Percentiles rank a stretch among this genome's conserved stretches.
Conservation (phyloP, 2,113 vertebrate genomes). For the Centropus bengalensis region DNA sequence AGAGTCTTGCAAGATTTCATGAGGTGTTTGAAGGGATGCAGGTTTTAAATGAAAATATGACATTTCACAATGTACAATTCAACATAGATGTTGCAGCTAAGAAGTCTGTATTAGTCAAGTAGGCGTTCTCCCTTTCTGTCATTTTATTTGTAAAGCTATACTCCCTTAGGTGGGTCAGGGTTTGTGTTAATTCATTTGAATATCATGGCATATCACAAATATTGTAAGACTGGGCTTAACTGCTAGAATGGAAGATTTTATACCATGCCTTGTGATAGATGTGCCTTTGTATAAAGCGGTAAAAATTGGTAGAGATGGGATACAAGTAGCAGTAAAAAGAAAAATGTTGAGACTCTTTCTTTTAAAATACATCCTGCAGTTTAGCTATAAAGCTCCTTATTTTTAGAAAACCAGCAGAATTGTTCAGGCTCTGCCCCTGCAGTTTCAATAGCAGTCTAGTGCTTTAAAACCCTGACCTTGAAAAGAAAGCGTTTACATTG, state of each 20-base stretch:
- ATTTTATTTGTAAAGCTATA: constrained; percentile 4
- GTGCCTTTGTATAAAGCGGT: not conserved
- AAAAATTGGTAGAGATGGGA: constrained; percentile 60
- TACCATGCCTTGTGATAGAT: not conserved
- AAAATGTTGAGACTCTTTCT: constrained; percentile 59
- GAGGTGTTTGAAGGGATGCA: not conserved
- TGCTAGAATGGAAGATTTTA: constrained; percentile 30
- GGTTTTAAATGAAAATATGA: not conserved
- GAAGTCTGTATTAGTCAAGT: not conserved
- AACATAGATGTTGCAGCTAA: not conserved
- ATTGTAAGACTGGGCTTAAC: not conserved
- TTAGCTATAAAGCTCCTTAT: constrained; percentile 72
- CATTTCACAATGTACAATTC: not conserved
- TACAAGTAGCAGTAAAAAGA: constrained; percentile 56
- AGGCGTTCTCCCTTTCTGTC: not conserved
- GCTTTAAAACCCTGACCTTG: constrained; percentile 72
- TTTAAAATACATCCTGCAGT: constrained; percentile 68
- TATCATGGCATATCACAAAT: constrained; percentile 3
- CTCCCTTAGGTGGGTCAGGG: not conserved
- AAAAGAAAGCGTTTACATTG: constrained; percentile 73
- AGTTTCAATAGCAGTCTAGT: constrained; percentile 68
- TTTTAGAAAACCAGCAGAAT: constrained; percentile 70
- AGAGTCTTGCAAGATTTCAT: constrained; percentile 10
- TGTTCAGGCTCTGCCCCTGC: constrained; percentile 69
- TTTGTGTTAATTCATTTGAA: not conserved